These are phyloP conservation scores for Argentina silus DNA, from an alignment of 2,797 vertebrate species.

Conservation along the genomic window DNA sequence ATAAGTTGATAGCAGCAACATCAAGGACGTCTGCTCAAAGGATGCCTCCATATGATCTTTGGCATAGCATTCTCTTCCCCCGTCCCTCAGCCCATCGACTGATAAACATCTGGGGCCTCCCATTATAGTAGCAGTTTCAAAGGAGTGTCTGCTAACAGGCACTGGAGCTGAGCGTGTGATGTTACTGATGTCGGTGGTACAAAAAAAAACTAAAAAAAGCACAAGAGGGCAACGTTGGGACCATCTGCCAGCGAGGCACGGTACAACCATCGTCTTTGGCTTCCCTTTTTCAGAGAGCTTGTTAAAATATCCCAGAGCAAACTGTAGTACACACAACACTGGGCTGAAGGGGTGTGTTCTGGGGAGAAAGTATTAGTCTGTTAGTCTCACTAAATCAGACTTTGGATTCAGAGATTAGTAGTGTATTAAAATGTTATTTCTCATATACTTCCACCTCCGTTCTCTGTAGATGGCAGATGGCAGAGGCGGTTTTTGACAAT, in stretches of 20 bases:
- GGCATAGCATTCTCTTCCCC: conserved; percentile 27
- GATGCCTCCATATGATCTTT: conserved; percentile 43
- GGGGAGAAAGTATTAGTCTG: neutral
- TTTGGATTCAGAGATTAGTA: neutral
- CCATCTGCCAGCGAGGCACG: conserved; percentile 25
- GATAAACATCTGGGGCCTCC: conserved; percentile 56
- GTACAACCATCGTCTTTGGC: conserved; percentile 7
- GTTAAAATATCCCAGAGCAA: conserved; percentile 21
- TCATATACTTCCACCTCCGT: neutral
- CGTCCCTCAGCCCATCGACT: conserved; percentile 32
- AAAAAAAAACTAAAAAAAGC: conserved; percentile 1
- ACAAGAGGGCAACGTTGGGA: conserved; percentile 11
- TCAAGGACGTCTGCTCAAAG: conserved; percentile 36
- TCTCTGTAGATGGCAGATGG: neutral
- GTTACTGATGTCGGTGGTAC: conserved; percentile 27
- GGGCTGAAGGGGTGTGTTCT: conserved; percentile 12
- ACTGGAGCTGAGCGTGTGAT: conserved; percentile 31
- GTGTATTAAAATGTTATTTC: conserved; percentile 14
- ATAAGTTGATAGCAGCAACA: conserved; percentile 34
- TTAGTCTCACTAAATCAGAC: too few species aligned
- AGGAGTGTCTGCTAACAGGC: conserved; percentile 24
- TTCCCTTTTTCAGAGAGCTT: conserved; percentile 24
- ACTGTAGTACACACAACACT: conserved; percentile 16
- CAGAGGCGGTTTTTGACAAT: too few species aligned
- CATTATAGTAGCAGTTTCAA: conserved; percentile 32